Percentiles rank a stretch among this genome's conserved stretches.
Evolutionary conservation across 2,888 invertebrate species (phyloP).

Genomic region (Aproaerema taeniolella): DNA sequence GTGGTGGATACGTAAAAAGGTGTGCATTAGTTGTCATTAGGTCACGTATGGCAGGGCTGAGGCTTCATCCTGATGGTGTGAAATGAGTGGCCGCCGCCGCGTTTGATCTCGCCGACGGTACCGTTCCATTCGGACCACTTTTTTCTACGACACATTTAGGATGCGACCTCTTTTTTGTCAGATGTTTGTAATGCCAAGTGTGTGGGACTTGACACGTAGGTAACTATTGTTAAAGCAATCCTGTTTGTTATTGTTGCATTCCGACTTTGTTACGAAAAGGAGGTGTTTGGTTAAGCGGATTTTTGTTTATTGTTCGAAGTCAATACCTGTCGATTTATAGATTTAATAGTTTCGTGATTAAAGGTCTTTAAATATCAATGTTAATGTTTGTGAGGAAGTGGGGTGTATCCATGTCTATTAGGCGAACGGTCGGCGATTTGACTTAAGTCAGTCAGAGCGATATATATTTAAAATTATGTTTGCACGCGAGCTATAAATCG

Average conservation of each 20-base stretch:
- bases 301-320: background rate
- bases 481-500: conserved; percentile 55
- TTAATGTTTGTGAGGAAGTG: conserved; percentile 42
- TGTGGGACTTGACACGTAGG: conserved; percentile 75
- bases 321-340: conserved; percentile 7
- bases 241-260: conserved; percentile 64
- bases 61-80: conserved; percentile 58
- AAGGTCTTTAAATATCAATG: conserved; percentile 30
- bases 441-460: conserved; percentile 47
- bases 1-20: too few species aligned
- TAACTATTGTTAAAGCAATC: conserved; percentile 67
- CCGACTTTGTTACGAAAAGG: conserved; percentile 30
- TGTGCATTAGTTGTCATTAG: conserved; percentile 52
- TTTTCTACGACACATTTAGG: conserved; percentile 67
- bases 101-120: conserved; percentile 65
- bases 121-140: conserved; percentile 63
- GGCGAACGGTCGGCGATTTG: conserved; percentile 51
- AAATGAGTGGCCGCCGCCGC: conserved; percentile 60
- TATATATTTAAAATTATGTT: conserved; percentile 64
- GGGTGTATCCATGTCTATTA: conserved; percentile 47
- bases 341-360: conserved; percentile 29
- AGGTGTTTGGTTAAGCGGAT: conserved; percentile 13
- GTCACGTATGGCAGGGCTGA: conserved; percentile 52
- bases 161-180: conserved; percentile 67
- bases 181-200: conserved; percentile 73